These are phyloP conservation scores for Podilymbus podiceps DNA, from an alignment of 2,113 vertebrate genomes.

Conservation along the genomic window DNA sequence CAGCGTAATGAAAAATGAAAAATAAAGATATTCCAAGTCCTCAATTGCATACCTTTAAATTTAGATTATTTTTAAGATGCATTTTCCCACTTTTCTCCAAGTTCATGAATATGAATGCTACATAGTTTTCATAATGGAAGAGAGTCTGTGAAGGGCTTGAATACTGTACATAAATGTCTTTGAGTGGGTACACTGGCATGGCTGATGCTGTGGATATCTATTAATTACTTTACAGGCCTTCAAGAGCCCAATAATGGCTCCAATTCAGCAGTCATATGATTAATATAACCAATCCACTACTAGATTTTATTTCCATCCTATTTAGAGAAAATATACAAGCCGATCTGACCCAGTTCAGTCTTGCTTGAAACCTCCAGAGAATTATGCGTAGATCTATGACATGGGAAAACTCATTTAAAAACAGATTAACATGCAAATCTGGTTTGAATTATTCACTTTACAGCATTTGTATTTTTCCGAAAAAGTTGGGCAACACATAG, in stretches of 20 bases:
- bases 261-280: constrained; percentile 21
- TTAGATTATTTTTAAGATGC: not conserved
- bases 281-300: constrained; percentile 19
- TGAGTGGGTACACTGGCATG: not conserved
- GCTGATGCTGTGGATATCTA: not conserved
- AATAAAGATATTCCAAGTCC: not conserved
- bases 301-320: constrained; percentile 29
- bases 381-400: not conserved
- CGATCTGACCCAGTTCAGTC: constrained; percentile 46
- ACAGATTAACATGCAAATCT: constrained; percentile 50
- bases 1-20: not conserved
- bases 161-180: not conserved
- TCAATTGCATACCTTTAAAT: not conserved
- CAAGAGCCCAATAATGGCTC: not conserved
- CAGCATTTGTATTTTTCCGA: not conserved
- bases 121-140: not conserved
- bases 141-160: not conserved
- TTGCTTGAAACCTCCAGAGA: constrained; percentile 56
- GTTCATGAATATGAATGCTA: not conserved
- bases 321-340: constrained; percentile 45
- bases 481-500: not conserved
- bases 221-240: not conserved
- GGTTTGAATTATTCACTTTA: constrained; percentile 26
- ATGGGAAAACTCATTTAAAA: constrained; percentile 39
- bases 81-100: not conserved